Evolutionary conservation across 2,888 invertebrate genomes (phyloP).

Genomic region (Acleris holmiana): DNA sequence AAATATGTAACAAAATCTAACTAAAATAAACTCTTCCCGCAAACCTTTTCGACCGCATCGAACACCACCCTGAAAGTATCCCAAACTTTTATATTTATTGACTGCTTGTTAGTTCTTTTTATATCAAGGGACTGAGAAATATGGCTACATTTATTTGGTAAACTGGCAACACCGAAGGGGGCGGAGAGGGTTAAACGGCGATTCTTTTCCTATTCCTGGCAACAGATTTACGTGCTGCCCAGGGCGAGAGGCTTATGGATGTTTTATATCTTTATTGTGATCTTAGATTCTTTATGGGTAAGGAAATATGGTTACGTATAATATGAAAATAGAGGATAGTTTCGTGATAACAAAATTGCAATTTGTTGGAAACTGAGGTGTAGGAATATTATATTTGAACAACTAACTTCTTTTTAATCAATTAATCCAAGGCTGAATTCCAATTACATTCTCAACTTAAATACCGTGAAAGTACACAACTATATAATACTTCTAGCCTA

Average conservation of each 20-base stretch:
- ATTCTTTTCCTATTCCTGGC: slow-evolving; percentile 62
- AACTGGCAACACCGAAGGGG: slow-evolving; percentile 50
- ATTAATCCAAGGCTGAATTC: too few relatives aligned
- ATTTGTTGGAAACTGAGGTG: too few relatives aligned
- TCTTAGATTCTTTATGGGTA: slow-evolving; percentile 45
- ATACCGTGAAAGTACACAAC: too few relatives aligned
- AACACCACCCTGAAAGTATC: slow-evolving; percentile 17
- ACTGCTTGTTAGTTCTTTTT: slow-evolving; percentile 41
- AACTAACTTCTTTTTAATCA: too few relatives aligned
- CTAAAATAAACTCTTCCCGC: slow-evolving; percentile 38
- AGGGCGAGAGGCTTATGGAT: slow-evolving; percentile 57
- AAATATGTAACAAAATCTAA: background rate
- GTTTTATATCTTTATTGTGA: slow-evolving; percentile 65
- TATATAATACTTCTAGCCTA: too few relatives aligned
- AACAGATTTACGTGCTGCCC: slow-evolving; percentile 70
- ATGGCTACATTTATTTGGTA: slow-evolving; percentile 57
- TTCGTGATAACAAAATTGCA: background rate
- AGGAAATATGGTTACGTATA: slow-evolving; percentile 11
- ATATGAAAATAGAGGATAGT: slow-evolving; percentile 1
- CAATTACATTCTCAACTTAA: too few relatives aligned
- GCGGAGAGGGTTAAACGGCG: slow-evolving; percentile 64
- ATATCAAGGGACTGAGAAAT: slow-evolving; percentile 57
- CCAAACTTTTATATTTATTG: slow-evolving; percentile 35
- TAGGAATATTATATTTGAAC: too few relatives aligned
- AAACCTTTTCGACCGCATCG: slow-evolving; percentile 15